Percentiles rank a stretch among this genome's conserved stretches.
phyloP scores from a whole-genome alignment of 2,888 invertebrate genomes.

The Galeruca laticollis region DNA sequence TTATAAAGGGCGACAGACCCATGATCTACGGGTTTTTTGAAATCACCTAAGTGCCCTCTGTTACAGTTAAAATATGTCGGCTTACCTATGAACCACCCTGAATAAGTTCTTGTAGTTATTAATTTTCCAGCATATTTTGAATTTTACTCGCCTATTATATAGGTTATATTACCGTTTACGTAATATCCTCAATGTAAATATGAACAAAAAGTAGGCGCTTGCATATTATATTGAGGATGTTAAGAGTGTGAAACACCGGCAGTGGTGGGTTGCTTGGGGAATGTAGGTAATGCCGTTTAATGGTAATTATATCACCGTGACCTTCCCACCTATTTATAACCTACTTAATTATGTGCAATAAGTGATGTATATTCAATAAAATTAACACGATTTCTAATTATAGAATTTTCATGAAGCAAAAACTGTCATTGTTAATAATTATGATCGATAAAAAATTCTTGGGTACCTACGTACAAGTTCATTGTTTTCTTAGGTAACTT shows the following conservation, averaged over 20 bases:
- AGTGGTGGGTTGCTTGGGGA: slow-evolving; percentile 14
- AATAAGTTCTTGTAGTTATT: background rate
- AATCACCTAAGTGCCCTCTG: too few relatives aligned
- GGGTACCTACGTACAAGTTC: too few relatives aligned
- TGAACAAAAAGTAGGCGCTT: slow-evolving; percentile 2
- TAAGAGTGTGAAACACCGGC: slow-evolving; percentile 14
- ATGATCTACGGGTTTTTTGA: too few relatives aligned
- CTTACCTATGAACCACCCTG: too few relatives aligned
- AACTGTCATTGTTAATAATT: background rate
- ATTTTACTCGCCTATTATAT: too few relatives aligned
- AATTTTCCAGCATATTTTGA: too few relatives aligned
- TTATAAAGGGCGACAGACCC: too few relatives aligned
- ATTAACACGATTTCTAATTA: background rate
- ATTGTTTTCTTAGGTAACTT: too few relatives aligned
- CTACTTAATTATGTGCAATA: slow-evolving; percentile 12
- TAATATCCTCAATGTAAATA: background rate
- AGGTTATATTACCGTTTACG: background rate
- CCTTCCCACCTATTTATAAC: slow-evolving; percentile 12
- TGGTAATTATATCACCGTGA: slow-evolving; percentile 10
- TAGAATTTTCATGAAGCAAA: background rate
- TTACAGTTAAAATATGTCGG: too few relatives aligned
- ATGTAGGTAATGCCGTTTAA: slow-evolving; percentile 12
- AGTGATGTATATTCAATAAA: background rate
- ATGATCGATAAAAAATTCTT: too few relatives aligned
- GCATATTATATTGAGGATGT: background rate